phyloP scores from a whole-genome alignment of 2,797 vertebrate genomes.

The Lithobates pipiens region DNA sequence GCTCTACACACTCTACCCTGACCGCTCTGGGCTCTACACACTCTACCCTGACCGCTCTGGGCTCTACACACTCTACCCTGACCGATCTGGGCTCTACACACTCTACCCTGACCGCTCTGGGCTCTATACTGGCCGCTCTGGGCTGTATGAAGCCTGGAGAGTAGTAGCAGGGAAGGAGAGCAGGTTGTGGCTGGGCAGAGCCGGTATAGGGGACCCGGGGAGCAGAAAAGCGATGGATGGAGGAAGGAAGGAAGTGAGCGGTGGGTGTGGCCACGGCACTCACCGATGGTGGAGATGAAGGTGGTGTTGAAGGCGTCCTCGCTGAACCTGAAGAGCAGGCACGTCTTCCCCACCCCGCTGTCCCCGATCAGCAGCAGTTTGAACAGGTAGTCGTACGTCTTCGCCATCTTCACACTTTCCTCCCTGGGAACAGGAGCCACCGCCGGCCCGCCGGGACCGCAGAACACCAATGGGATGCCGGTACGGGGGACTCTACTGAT shows the following conservation, averaged over 20 bases:
- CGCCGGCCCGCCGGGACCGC: constrained; percentile 17
- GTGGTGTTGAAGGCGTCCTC: constrained; percentile 98
- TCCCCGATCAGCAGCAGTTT: constrained; percentile 97
- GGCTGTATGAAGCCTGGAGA: background rate
- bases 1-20: too few relatives aligned
- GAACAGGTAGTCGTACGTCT: constrained; percentile 97
- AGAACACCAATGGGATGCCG: background rate
- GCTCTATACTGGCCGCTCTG: too few relatives aligned
- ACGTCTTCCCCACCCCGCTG: constrained; percentile 97
- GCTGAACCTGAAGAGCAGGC: constrained; percentile 94
- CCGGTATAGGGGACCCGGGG: background rate
- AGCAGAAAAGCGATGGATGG: background rate
- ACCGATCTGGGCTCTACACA: too few relatives aligned
- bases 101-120: too few relatives aligned
- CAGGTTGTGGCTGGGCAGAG: background rate
- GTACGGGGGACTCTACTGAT: background rate
- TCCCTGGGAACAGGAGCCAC: constrained; percentile 63
- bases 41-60: too few relatives aligned
- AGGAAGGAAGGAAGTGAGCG: constrained; percentile 6
- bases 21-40: too few relatives aligned
- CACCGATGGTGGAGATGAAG: constrained; percentile 98
- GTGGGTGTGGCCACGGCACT: constrained; percentile 68
- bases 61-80: too few relatives aligned
- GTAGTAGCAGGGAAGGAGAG: background rate
- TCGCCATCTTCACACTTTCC: constrained; percentile 87